These are phyloP conservation scores for Tautogolabrus adspersus DNA, from an alignment of 2,113 vertebrate genomes.

Conservation along the genomic window DNA sequence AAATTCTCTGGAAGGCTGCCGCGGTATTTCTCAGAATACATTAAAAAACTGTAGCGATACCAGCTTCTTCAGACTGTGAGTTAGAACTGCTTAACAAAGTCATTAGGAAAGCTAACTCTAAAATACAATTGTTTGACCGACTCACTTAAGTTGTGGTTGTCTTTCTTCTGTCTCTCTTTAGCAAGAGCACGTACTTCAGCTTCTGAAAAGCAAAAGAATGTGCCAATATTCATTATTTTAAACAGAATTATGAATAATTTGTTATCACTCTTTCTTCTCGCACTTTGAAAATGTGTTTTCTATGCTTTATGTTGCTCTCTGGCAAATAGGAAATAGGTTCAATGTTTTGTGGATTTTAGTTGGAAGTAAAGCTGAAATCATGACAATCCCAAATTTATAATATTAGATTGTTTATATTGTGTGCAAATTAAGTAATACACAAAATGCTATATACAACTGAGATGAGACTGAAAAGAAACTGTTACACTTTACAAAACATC, in stretches of 20 bases:
- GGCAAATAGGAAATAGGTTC: background rate
- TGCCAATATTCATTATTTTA: background rate
- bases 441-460: conserved; percentile 46
- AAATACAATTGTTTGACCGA: conserved; percentile 15
- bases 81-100: no score
- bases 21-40: background rate
- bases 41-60: background rate
- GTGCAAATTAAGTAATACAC: conserved; percentile 72
- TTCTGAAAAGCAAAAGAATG: conserved; percentile 63
- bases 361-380: background rate
- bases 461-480: conserved; percentile 19
- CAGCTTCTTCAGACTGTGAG: background rate
- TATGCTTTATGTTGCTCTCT: background rate
- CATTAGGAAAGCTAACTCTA: no score
- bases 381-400: background rate
- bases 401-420: conserved; percentile 70
- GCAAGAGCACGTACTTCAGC: conserved; percentile 80
- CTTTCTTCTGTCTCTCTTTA: conserved; percentile 95
- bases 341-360: background rate
- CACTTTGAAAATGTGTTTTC: background rate
- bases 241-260: background rate
- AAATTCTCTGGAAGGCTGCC: background rate
- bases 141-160: conserved; percentile 96
- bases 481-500: conserved; percentile 14
- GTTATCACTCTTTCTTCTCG: background rate